Base-by-base conservation (phyloP, 2,888 invertebrate genomes). In the Dicranocentrus wangi region DNA sequence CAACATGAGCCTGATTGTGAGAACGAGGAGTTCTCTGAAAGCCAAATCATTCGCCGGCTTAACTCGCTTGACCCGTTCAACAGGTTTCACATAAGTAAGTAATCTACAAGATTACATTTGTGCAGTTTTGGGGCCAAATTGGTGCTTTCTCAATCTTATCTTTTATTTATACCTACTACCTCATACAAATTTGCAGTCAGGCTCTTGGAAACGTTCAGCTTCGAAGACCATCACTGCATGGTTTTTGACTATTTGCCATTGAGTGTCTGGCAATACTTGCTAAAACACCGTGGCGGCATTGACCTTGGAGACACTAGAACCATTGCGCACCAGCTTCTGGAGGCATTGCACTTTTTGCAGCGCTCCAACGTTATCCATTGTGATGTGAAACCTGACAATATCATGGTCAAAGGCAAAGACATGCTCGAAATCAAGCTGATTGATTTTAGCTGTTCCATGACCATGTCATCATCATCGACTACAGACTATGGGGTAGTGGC, bases 301-400 rank as follows among this genome's bases (percentile, higher is more conserved):
- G 1, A 13, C 19, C 63, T 53, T 1, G n/a, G n/a, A 1, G n/a
- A 61, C 1, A 43, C 25, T 13, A 28, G 2, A 10, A 25, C 3
- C 0, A 21, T 77, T 17, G 17, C 17, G 0, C 53, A 39, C n/a
- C 69, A 77, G n/a, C 3, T 77, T 10, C 7, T 77, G 10, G 61
- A 42, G 1, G 60, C 39, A 0, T 15, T 77, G 17, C 15, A 51
- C 8, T 77, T 53, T 60, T 19, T 77, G 10, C 1, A 19, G n/a
- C 7, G 28, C 1, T 5, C 2, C n/a, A 0, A 19, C 0, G 28
- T 70, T 0, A 17, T 63, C 7, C 77, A 77, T 19, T 27, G 61
- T 19, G 70, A 70, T 43, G 10, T 77, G 3, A 77, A 77, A 19
- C 69, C 77, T 1, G 47, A 61, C 1, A 77, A 77, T 28, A 63